Percentiles rank a stretch among this genome's conserved stretches.
Evolutionary conservation across 2,888 invertebrate genomes (phyloP).

Genomic region (Cataglyphis rosenhaueri): DNA sequence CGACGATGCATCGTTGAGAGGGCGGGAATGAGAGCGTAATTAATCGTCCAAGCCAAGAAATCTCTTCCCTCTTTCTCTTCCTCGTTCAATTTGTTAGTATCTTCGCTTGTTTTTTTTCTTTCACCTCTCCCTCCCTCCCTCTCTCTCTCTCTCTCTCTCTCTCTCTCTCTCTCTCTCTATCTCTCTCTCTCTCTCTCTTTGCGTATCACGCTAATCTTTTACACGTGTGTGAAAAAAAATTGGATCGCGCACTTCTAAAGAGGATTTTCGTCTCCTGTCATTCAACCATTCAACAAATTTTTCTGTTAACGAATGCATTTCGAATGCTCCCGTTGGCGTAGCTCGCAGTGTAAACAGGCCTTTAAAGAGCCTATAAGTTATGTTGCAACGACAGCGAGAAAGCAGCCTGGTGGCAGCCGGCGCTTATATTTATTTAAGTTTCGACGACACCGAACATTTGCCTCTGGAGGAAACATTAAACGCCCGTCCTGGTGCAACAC

Average conservation of each 20-base stretch:
- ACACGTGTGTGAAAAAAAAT: neutral
- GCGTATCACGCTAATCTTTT: too few relatives aligned
- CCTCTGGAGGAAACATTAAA: slow-evolving; percentile 67
- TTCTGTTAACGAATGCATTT: neutral
- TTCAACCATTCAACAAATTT: neutral
- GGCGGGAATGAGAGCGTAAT: slow-evolving; percentile 85
- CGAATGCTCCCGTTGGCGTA: neutral
- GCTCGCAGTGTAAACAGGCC: slow-evolving; percentile 37
- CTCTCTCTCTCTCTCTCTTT: too few relatives aligned
- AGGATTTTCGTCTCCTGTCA: neutral
- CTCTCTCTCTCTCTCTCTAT: too few relatives aligned
- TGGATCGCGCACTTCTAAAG: neutral
- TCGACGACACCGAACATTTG: slow-evolving; percentile 79
- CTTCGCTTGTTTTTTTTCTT: neutral
- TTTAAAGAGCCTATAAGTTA: slow-evolving; percentile 23
- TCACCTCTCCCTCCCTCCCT: too few relatives aligned
- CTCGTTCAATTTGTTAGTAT: slow-evolving; percentile 28
- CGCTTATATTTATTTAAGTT: slow-evolving; percentile 78
- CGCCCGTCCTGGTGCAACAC: slow-evolving; percentile 2
- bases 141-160: too few relatives aligned
- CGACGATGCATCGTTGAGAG: slow-evolving; percentile 78
- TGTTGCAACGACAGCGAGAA: slow-evolving; percentile 73
- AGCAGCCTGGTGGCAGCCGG: slow-evolving; percentile 77
- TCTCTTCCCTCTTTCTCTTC: slow-evolving; percentile 52
- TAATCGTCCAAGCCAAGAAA: slow-evolving; percentile 80